phyloP scores from a whole-genome alignment of 2,113 vertebrate genomes.

The Amphiprion ocellaris region DNA sequence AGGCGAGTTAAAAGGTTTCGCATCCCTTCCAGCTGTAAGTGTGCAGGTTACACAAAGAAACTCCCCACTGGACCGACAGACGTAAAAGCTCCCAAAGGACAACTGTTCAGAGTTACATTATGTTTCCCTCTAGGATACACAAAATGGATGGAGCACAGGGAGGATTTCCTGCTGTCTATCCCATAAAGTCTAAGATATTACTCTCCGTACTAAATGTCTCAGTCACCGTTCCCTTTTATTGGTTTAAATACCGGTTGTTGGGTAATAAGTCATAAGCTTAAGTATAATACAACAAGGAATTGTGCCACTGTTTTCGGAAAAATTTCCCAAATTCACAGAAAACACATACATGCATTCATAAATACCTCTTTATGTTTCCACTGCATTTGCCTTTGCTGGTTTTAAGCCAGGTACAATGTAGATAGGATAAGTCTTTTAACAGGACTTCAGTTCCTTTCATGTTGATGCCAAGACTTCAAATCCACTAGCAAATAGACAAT shows the following conservation, averaged over 20 bases:
- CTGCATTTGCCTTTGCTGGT: constrained; percentile 26
- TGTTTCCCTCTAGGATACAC: constrained; percentile 18
- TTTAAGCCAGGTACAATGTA: constrained; percentile 40
- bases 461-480: constrained; percentile 35
- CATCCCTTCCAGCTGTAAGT: constrained; percentile 70
- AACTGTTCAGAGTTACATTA: constrained; percentile 49
- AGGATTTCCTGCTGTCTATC: constrained; percentile 27
- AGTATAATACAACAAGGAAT: constrained; percentile 20
- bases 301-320: constrained; percentile 22
- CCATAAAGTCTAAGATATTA: not conserved
- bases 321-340: constrained; percentile 1
- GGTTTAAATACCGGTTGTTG: constrained; percentile 8
- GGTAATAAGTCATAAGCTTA: constrained; percentile 1
- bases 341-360: constrained; percentile 26
- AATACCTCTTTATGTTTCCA: constrained; percentile 34
- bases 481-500: constrained; percentile 33
- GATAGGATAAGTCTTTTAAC: constrained; percentile 43
- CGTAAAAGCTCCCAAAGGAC: constrained; percentile 54
- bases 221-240: constrained; percentile 7
- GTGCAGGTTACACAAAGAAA: constrained; percentile 63
- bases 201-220: constrained; percentile 50
- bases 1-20: constrained; percentile 63
- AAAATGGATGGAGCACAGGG: constrained; percentile 28
- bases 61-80: constrained; percentile 24
- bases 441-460: constrained; percentile 43